Percentiles rank a stretch among this genome's conserved stretches.
Evolutionary conservation across 2,113 vertebrate genomes (phyloP).

Genomic region (Heptranchias perlo): DNA sequence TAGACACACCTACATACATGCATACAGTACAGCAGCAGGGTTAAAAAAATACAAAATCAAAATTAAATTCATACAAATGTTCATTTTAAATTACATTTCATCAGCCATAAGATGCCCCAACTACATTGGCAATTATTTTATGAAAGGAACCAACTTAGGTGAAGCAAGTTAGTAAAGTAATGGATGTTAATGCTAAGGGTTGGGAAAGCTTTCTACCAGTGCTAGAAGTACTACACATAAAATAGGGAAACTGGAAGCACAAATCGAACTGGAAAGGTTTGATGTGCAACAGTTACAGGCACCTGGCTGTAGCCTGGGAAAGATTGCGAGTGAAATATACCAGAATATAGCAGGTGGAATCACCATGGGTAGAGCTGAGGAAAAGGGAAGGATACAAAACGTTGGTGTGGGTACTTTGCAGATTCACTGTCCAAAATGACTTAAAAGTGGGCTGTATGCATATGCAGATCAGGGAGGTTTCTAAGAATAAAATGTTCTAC

Average conservation of each 20-base stretch:
- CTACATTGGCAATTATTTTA: background rate
- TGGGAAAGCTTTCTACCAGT: no score
- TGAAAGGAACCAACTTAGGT: no score
- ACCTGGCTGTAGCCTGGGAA: background rate
- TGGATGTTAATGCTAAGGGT: no score
- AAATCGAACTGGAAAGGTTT: background rate
- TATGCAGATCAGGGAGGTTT: background rate
- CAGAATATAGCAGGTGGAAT: background rate
- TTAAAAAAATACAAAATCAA: background rate
- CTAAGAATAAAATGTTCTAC: background rate
- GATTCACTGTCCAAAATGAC: background rate
- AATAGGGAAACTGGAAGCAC: background rate
- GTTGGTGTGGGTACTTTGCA: background rate
- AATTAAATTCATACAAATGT: background rate
- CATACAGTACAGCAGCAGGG: no score
- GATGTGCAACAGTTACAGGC: background rate
- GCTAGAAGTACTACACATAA: background rate
- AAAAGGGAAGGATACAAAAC: background rate
- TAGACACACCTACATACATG: background rate
- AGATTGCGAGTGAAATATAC: background rate
- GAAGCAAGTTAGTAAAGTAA: no score
- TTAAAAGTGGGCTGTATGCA: background rate
- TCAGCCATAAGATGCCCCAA: background rate
- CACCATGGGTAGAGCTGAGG: background rate
- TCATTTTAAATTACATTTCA: background rate